Evolutionary conservation across 1,140 invertebrate genomes (phyloP).

Genomic region (Hydropsyche tenuis): DNA sequence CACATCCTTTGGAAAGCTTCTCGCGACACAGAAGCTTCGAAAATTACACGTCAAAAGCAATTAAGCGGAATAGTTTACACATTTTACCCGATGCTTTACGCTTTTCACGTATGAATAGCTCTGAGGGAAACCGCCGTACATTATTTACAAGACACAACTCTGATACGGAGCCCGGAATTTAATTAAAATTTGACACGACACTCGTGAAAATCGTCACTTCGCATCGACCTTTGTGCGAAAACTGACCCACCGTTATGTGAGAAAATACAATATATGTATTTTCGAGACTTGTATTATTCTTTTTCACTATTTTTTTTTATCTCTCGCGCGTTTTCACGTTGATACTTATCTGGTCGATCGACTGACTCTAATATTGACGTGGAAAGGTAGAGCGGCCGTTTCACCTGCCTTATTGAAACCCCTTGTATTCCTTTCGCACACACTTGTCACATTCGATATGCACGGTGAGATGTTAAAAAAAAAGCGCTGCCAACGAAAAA

Average conservation of each 20-base stretch:
- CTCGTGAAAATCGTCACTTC: too few species aligned
- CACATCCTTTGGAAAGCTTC: not conserved
- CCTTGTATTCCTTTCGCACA: conserved; percentile 33
- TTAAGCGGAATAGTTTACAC: conserved; percentile 15
- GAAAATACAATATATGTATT: too few species aligned
- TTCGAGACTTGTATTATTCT: too few species aligned
- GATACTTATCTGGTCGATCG: conserved; percentile 2
- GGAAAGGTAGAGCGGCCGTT: conserved; percentile 3
- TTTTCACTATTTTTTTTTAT: not conserved
- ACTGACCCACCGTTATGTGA: too few species aligned
- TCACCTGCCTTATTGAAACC: conserved; percentile 31
- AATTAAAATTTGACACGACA: too few species aligned
- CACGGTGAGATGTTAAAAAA: conserved; percentile 16
- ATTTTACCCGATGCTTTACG: conserved; percentile 2
- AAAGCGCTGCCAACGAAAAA: not conserved
- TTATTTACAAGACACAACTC: too few species aligned
- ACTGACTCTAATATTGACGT: not conserved
- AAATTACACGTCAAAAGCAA: conserved; percentile 11
- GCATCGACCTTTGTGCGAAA: not conserved
- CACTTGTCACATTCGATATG: conserved; percentile 29
- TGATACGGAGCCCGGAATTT: too few species aligned
- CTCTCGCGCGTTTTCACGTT: not conserved
- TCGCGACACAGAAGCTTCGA: not conserved
- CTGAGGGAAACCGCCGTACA: not conserved
- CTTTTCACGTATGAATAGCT: not conserved